A percentile compares a stretch with the other conserved stretches of the same genome.
phyloP scores from a whole-genome alignment of 2,888 invertebrate genomes.

The Salpingus planirostris region DNA sequence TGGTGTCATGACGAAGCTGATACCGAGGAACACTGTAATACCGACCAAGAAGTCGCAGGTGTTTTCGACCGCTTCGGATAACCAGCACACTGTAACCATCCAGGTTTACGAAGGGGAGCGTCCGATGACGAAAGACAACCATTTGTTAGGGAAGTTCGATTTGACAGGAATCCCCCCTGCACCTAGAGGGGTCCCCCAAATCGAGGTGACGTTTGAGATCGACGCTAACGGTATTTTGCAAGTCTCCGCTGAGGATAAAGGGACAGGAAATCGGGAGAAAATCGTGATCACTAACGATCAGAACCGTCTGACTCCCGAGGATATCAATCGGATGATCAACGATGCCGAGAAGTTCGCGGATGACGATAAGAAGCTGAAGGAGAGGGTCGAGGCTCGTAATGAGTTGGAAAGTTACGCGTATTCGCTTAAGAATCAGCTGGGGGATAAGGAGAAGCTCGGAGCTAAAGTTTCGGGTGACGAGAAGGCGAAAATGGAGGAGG shows the following conservation, averaged over 20 bases:
- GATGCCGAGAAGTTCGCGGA: conserved; percentile 99
- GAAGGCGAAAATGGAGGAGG: conserved; percentile 88
- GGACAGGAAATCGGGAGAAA: conserved; percentile 97
- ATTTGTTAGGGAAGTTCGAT: conserved; percentile 96
- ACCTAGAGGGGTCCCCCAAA: conserved; percentile 87
- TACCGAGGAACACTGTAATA: conserved; percentile 96
- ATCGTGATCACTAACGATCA: conserved; percentile 99
- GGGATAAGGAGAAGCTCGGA: conserved; percentile 95
- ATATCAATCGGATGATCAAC: conserved; percentile 98
- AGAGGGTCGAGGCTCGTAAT: conserved; percentile 91
- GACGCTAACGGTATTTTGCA: conserved; percentile 91
- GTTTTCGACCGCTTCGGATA: conserved; percentile 98
- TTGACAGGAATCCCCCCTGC: conserved; percentile 94
- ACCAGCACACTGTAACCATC: conserved; percentile 98
- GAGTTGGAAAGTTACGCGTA: conserved; percentile 97
- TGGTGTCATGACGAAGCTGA: conserved; percentile 98
- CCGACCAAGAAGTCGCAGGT: conserved; percentile 99
- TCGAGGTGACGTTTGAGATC: conserved; percentile 91
- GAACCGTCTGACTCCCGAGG: conserved; percentile 90
- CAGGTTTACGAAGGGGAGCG: conserved; percentile 98
- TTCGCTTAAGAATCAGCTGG: conserved; percentile 92
- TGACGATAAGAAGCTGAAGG: conserved; percentile 95
- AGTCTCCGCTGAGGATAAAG: conserved; percentile 98
- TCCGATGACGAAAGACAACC: conserved; percentile 99
- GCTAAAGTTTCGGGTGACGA: conserved; percentile 83